These are phyloP conservation scores for Synodontis membranacea DNA, from an alignment of 2,113 vertebrate species.

Conservation along the genomic window DNA sequence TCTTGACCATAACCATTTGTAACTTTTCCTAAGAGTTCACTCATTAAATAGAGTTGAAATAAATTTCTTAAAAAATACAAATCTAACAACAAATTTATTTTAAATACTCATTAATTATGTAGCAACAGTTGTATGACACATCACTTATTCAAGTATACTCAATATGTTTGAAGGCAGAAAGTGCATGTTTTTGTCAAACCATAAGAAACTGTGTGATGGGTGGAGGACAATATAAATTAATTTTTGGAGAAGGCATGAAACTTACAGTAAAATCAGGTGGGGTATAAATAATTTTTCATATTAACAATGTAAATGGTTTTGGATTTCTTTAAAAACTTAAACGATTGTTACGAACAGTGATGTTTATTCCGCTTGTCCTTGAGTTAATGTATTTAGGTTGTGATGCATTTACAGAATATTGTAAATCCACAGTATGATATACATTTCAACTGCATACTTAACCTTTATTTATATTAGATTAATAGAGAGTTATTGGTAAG, in stretches of 20 bases:
- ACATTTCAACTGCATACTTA: neutral
- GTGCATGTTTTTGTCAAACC: neutral
- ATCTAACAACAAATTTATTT: neutral
- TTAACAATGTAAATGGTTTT: neutral
- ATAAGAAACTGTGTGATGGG: conserved; percentile 41
- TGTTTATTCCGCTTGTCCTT: neutral
- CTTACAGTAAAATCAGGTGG: too few species aligned
- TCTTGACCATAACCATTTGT: neutral
- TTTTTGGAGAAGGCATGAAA: too few species aligned
- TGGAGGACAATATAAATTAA: neutral
- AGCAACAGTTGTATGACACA: neutral
- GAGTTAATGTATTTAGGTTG: neutral
- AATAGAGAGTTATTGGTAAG: conserved; percentile 36
- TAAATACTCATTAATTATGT: neutral
- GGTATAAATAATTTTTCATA: neutral
- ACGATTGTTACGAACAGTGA: too few species aligned
- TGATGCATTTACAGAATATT: neutral
- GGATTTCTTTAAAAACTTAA: too few species aligned
- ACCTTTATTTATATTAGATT: neutral
- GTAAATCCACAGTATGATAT: neutral
- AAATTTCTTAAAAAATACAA: neutral
- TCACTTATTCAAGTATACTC: neutral
- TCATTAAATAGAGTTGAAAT: neutral
- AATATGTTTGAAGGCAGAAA: neutral
- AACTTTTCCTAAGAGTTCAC: too few species aligned